Conservation (phyloP, 2,888 invertebrate genomes). For the Pterobdella sp. region DNA sequence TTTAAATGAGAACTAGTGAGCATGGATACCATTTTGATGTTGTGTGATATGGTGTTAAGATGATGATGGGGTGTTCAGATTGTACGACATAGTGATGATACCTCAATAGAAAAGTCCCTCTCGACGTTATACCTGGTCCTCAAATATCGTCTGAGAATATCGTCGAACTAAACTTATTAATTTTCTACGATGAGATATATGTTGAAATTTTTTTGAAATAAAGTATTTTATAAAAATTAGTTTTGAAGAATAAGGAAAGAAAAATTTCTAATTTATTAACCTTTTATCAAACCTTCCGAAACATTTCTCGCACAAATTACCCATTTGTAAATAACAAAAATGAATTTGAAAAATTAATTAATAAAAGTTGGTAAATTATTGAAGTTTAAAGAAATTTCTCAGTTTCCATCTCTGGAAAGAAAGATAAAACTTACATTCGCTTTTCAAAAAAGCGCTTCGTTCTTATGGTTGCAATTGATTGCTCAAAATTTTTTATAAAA, state of each 20-base stretch:
- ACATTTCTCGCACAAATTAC: slow-evolving; percentile 39
- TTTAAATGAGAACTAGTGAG: no score
- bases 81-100: no score
- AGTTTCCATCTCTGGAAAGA: neutral
- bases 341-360: slow-evolving; percentile 10
- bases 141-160: slow-evolving; percentile 37
- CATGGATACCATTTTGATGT: no score
- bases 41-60: no score
- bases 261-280: slow-evolving; percentile 25
- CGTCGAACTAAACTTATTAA: neutral
- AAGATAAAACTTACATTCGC: neutral
- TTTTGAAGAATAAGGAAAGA: neutral
- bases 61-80: no score
- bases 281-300: slow-evolving; percentile 37
- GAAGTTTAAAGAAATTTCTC: neutral
- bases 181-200: neutral
- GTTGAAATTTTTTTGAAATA: neutral
- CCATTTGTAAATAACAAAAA: slow-evolving; percentile 33
- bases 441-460: neutral
- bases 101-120: slow-evolving; percentile 40
- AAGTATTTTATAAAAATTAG: neutral
- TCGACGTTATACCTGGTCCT: slow-evolving; percentile 40
- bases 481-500: no score
- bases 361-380: neutral
- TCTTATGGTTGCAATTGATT: no score